phyloP scores from a whole-genome alignment of 2,797 vertebrate genomes.

The Pseudocheirus occidentalis region DNA sequence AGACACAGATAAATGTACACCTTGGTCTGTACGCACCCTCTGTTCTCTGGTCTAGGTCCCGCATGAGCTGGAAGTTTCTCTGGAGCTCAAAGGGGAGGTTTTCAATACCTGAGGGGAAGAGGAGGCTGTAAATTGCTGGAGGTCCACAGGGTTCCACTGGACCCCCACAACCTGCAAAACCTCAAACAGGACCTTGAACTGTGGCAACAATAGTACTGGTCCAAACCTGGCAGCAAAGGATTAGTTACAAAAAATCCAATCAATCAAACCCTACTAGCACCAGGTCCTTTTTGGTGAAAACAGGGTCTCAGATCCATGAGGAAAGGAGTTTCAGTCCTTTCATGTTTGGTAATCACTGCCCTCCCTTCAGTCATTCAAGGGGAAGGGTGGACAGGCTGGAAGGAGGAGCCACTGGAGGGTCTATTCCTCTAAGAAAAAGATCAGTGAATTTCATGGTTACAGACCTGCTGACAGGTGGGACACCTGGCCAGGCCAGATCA shows the following conservation, averaged over 20 bases:
- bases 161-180: constrained; percentile 18
- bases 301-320: neutral
- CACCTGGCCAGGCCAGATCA: neutral
- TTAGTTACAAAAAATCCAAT: neutral
- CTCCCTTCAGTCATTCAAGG: neutral
- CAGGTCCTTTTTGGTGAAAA: constrained; percentile 39
- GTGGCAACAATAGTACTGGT: neutral
- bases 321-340: constrained; percentile 4
- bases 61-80: constrained; percentile 99
- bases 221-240: neutral
- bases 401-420: neutral
- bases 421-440: neutral
- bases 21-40: constrained; percentile 88
- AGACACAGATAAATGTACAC: neutral
- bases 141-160: neutral
- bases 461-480: neutral
- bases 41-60: constrained; percentile 97
- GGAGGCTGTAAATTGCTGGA: constrained; percentile 17
- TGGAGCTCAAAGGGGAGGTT: constrained; percentile 97
- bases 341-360: neutral
- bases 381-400: constrained; percentile 3
- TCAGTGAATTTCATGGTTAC: neutral
- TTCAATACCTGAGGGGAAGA: constrained; percentile 91
- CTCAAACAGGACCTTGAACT: neutral
- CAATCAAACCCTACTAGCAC: constrained; percentile 7